These are phyloP conservation scores for Parnassius glacialis DNA, from an alignment of 2,888 invertebrate genomes.

Conservation along the genomic window DNA sequence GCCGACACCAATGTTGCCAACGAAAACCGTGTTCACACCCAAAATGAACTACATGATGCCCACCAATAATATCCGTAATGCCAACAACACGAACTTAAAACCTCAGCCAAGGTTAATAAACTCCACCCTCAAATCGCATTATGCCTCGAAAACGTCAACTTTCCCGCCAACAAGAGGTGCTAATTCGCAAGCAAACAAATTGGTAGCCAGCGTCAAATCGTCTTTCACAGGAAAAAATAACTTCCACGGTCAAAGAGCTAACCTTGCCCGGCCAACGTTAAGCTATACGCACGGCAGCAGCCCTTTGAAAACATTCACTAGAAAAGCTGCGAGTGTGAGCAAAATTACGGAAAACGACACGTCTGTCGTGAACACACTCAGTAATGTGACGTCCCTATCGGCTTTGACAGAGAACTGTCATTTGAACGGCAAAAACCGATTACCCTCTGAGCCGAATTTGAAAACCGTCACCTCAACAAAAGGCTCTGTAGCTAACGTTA, in stretches of 20 bases:
- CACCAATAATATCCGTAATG: constrained; percentile 68
- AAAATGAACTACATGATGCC: constrained; percentile 75
- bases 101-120: constrained; percentile 58
- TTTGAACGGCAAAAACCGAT: constrained; percentile 68
- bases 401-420: constrained; percentile 73
- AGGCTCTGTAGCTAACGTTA: constrained; percentile 45
- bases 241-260: constrained; percentile 71
- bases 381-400: constrained; percentile 66
- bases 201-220: constrained; percentile 49
- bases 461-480: constrained; percentile 50
- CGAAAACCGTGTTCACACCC: constrained; percentile 65
- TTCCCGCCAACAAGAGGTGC: constrained; percentile 74
- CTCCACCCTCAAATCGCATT: constrained; percentile 58
- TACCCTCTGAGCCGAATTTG: constrained; percentile 67
- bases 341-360: constrained; percentile 55
- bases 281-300: constrained; percentile 63
- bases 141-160: constrained; percentile 68
- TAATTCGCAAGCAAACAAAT: constrained; percentile 59
- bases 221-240: constrained; percentile 64
- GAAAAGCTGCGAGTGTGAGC: constrained; percentile 54
- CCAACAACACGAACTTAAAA: constrained; percentile 67
- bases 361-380: constrained; percentile 47
- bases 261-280: constrained; percentile 61
- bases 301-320: constrained; percentile 62
- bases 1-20: constrained; percentile 67